Percentiles rank a stretch among this genome's conserved stretches.
Evolutionary conservation across 2,888 invertebrate genomes (phyloP).

Genomic region (Lochmaea capreae): DNA sequence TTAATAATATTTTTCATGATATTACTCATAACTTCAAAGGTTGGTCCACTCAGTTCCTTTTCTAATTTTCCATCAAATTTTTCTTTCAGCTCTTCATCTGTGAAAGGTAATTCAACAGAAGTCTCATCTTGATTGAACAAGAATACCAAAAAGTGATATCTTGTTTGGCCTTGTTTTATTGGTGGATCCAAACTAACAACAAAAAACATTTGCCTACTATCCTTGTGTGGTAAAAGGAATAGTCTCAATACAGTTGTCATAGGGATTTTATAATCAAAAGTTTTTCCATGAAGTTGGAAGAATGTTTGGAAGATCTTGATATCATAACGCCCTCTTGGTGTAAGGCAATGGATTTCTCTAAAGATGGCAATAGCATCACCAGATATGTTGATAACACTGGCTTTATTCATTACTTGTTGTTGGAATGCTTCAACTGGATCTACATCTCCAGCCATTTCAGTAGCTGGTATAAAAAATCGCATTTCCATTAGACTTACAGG

Average conservation of each 20-base stretch:
- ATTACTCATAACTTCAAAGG: slow-evolving; percentile 95
- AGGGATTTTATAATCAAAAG: slow-evolving; percentile 99
- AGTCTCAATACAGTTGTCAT: slow-evolving; percentile 95
- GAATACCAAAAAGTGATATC: slow-evolving; percentile 96
- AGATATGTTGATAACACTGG: slow-evolving; percentile 96
- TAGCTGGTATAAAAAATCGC: slow-evolving; percentile 96
- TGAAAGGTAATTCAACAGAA: slow-evolving; percentile 88
- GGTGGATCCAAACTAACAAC: slow-evolving; percentile 98
- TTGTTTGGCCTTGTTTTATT: slow-evolving; percentile 98
- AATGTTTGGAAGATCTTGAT: slow-evolving; percentile 94
- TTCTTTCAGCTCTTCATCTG: slow-evolving; percentile 91
- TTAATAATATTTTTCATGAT: slow-evolving; percentile 97
- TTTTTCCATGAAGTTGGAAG: slow-evolving; percentile 96
- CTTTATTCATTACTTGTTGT: slow-evolving; percentile 95
- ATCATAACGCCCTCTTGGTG: slow-evolving; percentile 97
- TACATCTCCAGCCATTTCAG: slow-evolving; percentile 84
- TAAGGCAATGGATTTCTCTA: slow-evolving; percentile 96
- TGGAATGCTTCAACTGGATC: slow-evolving; percentile 98
- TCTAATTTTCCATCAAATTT: slow-evolving; percentile 94
- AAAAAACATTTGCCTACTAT: slow-evolving; percentile 98
- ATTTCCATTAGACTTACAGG: slow-evolving; percentile 97
- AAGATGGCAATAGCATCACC: slow-evolving; percentile 98
- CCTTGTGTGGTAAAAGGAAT: slow-evolving; percentile 96
- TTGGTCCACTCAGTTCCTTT: slow-evolving; percentile 91
- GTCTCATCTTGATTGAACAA: slow-evolving; percentile 96